Evolutionary conservation across 2,113 vertebrate species (phyloP), one percentile per base, ranked within the genome.

Genomic region (Platycercus adscitus): DNA sequence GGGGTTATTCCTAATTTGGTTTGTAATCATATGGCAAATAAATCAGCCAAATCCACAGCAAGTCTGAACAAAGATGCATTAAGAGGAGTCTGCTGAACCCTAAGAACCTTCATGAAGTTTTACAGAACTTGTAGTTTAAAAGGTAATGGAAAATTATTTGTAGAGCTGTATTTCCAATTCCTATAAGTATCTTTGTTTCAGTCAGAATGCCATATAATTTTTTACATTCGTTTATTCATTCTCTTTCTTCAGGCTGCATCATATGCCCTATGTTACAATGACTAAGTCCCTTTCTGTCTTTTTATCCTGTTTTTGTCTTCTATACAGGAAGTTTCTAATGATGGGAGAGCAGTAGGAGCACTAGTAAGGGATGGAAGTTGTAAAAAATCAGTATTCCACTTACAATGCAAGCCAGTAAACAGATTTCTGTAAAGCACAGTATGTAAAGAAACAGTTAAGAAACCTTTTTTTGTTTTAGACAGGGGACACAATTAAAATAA

Each of bases 241-340:
- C 39, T 39, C 39, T 39, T 39, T 39, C 39, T 39, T 39, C 39
- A 39, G 39, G 39, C 39, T 39, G 39, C 39, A 39, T 39, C 39
- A 39, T 39, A 39, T 39, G 39, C 39, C 39, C 39, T 39, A 39
- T 39, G 39, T 39, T 39, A 39, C 39, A 39, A 39, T 39, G 39
- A 39, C 37, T 53, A 88, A 92, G 69, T 49, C 92, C 14, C 49
- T 89, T 94, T 96, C 69, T 91, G 76, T 2, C 16, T 93, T 93
- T 91, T 93, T 69, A 69, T 87, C 31, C 49, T 65, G 28, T 78
- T 97, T 97, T 76, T 47, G 69, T 69, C 0, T 0, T 91, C 56
- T 95, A 56, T 84, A 94, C 93, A 83, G 33, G 83, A 95, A 81
- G 39, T 92, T 96, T 91, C 95, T 96, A 92, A 95, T 89, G 80